These are phyloP conservation scores for Pteria penguin DNA, from an alignment of 2,888 invertebrate species.

Conservation along the genomic window DNA sequence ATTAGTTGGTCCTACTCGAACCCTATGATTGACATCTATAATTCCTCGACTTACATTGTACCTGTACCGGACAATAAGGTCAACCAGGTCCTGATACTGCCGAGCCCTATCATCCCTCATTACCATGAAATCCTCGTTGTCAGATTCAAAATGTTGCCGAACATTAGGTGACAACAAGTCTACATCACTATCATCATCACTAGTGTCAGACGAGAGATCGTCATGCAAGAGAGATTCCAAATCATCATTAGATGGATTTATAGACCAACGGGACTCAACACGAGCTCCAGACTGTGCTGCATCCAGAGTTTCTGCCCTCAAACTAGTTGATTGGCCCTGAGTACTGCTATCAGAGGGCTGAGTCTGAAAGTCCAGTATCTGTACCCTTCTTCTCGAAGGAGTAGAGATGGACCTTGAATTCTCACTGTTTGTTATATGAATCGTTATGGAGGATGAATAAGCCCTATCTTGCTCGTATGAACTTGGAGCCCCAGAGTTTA, in stretches of 20 bases:
- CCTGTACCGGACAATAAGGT: slow-evolving; percentile 17
- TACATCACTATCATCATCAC: slow-evolving; percentile 18
- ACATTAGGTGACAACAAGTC: slow-evolving; percentile 9
- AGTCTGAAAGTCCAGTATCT: not conserved
- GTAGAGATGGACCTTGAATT: not conserved
- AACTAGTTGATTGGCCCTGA: not conserved
- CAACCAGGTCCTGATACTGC: slow-evolving; percentile 14
- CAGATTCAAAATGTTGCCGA: not conserved
- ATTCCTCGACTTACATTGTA: slow-evolving; percentile 16
- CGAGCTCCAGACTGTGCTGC: not conserved
- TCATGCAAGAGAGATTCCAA: slow-evolving; percentile 21
- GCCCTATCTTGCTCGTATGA: not conserved
- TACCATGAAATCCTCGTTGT: slow-evolving; percentile 2
- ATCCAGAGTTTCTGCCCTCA: not conserved
- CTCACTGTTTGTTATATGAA: slow-evolving; percentile 9
- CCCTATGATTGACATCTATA: slow-evolving; percentile 23
- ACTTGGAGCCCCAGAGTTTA: not conserved
- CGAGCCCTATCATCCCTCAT: not conserved
- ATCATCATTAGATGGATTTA: slow-evolving; percentile 1
- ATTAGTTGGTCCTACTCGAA: not conserved
- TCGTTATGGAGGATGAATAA: slow-evolving; percentile 17
- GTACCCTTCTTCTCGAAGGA: not conserved
- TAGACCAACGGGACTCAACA: not conserved
- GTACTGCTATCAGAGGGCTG: not conserved
- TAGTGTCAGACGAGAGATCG: slow-evolving; percentile 15